Evolutionary conservation across 2,113 vertebrate species (phyloP).

Genomic region (Poeciliopsis retropinna): DNA sequence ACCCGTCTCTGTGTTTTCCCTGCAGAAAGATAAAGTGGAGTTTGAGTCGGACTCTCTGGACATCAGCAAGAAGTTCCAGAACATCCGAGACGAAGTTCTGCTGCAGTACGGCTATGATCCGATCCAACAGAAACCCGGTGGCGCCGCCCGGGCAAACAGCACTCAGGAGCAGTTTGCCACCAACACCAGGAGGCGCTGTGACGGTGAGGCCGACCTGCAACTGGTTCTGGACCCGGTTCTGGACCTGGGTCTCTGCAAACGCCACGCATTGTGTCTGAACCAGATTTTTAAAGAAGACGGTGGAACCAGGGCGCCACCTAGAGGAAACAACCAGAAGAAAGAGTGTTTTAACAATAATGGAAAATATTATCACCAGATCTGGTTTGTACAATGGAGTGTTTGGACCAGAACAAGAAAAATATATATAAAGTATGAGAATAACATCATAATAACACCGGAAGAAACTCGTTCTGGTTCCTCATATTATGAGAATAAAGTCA

Average conservation of each 20-base stretch:
- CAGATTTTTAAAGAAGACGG: background rate
- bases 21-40: conserved; percentile 61
- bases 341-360: background rate
- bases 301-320: background rate
- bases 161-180: conserved; percentile 78
- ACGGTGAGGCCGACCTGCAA: conserved; percentile 76
- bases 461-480: no score
- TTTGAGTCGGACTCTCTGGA: conserved; percentile 70
- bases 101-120: conserved; percentile 72
- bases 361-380: background rate
- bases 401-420: no score
- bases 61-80: conserved; percentile 71
- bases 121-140: background rate
- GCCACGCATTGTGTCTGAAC: no score
- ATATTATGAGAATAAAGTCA: no score
- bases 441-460: no score
- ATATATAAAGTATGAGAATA: no score
- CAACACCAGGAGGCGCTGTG: conserved; percentile 85
- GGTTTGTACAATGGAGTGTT: background rate
- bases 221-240: background rate
- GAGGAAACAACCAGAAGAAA: background rate
- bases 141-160: background rate
- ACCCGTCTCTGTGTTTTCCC: background rate
- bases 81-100: conserved; percentile 80
- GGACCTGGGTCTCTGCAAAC: no score